These are phyloP conservation scores for Heliconius hermathena DNA, from an alignment of 1,140 invertebrate genomes.

Conservation along the genomic window DNA sequence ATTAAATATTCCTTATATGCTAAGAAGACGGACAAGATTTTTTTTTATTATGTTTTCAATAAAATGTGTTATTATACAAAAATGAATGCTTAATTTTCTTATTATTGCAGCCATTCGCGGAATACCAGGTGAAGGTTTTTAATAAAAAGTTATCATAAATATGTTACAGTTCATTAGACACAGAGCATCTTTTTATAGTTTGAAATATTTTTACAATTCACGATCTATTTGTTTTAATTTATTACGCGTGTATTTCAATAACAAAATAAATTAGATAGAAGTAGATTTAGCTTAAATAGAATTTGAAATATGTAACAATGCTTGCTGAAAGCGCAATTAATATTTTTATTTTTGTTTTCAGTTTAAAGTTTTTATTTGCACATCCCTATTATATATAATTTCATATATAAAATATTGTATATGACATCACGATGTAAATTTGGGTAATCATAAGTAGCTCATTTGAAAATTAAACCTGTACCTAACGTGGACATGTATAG, in stretches of 20 bases:
- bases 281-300: not conserved
- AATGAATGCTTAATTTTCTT: conserved; percentile 31
- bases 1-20: too few species aligned
- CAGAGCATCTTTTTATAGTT: not conserved
- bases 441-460: not conserved
- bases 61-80: too few species aligned
- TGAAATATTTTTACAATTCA: not conserved
- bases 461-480: not conserved
- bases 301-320: not conserved
- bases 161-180: not conserved
- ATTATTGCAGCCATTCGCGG: conserved; percentile 70
- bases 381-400: not conserved
- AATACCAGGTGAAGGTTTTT: conserved; percentile 73
- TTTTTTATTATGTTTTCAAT: too few species aligned
- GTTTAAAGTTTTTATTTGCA: not conserved
- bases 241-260: not conserved
- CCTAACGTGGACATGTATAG: not conserved
- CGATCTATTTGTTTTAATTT: not conserved
- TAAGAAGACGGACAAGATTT: too few species aligned
- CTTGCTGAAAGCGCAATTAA: not conserved
- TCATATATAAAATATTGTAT: not conserved
- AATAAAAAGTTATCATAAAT: not conserved
- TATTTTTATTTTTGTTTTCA: not conserved
- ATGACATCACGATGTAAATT: not conserved
- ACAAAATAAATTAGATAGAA: not conserved